Percentiles rank a stretch among this genome's conserved stretches.
These are phyloP conservation scores for Agonum fuliginosum DNA, from an alignment of 2,888 invertebrate species.

Conservation along the genomic window DNA sequence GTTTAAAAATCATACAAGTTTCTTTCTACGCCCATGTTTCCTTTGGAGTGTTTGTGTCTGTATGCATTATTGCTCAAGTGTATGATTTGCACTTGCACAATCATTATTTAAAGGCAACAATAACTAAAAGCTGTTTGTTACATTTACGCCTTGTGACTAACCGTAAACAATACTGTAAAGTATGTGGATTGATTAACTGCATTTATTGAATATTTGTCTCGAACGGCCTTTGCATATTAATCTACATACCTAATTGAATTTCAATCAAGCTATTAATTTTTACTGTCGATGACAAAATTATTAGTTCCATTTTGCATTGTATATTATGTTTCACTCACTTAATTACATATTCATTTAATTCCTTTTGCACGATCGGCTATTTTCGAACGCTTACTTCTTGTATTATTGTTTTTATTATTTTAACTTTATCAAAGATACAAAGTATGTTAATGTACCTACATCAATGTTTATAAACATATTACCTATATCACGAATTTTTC, in stretches of 20 bases:
- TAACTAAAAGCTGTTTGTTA: conserved; percentile 41
- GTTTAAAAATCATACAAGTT: too few relatives aligned
- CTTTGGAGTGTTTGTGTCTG: too few relatives aligned
- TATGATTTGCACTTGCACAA: conserved; percentile 32
- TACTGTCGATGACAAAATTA: neutral
- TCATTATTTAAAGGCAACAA: conserved; percentile 30
- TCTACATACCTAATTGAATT: neutral
- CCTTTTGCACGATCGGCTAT: too few relatives aligned
- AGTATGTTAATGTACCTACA: too few relatives aligned
- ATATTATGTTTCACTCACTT: neutral
- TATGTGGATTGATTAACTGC: conserved; percentile 14
- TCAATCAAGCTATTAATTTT: neutral
- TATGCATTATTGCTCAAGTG: neutral
- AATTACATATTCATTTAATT: neutral
- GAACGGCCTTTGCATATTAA: conserved; percentile 41
- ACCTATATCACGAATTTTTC: too few relatives aligned
- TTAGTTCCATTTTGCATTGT: neutral
- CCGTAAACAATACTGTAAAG: conserved; percentile 31
- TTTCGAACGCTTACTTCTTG: too few relatives aligned
- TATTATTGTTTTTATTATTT: too few relatives aligned
- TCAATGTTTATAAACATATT: too few relatives aligned
- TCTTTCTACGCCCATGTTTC: too few relatives aligned
- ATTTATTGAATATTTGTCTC: conserved; percentile 44
- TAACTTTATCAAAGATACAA: too few relatives aligned
- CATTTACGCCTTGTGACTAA: conserved; percentile 21